phyloP scores from a whole-genome alignment of 2,113 vertebrate species.

The Chascanopsetta lugubris region DNA sequence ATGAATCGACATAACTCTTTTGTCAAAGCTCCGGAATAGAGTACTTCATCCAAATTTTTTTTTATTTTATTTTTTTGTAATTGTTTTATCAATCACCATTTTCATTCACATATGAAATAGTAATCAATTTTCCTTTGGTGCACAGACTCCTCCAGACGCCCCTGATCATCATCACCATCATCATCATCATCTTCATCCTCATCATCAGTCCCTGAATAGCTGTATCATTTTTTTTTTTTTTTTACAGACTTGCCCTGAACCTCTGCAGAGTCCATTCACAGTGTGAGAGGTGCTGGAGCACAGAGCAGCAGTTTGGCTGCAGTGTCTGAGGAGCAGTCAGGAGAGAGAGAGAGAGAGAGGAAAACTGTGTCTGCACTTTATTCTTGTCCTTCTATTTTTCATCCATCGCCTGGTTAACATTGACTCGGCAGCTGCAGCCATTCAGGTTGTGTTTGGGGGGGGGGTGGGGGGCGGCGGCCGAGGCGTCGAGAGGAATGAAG shows the following conservation, averaged over 20 bases:
- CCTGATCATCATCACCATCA: too few relatives aligned
- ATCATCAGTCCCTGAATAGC: neutral
- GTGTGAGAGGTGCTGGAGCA: slow-evolving; percentile 27
- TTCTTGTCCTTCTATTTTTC: slow-evolving; percentile 53
- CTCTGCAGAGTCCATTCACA: slow-evolving; percentile 10
- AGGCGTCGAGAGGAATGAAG: slow-evolving; percentile 21
- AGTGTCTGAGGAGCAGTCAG: slow-evolving; percentile 11
- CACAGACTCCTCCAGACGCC: neutral
- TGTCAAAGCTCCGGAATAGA: too few relatives aligned
- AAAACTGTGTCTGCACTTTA: slow-evolving; percentile 44
- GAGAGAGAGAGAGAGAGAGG: neutral
- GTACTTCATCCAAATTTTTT: too few relatives aligned
- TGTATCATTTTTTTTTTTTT: too few relatives aligned
- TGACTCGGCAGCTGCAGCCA: slow-evolving; percentile 58
- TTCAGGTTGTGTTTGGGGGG: slow-evolving; percentile 48
- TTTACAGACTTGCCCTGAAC: slow-evolving; percentile 1
- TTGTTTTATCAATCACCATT: too few relatives aligned
- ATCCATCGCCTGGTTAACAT: slow-evolving; percentile 48
- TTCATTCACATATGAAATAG: too few relatives aligned
- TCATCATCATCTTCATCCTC: too few relatives aligned
- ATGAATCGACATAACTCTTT: too few relatives aligned
- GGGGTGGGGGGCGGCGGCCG: slow-evolving; percentile 23
- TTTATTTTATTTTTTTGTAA: too few relatives aligned
- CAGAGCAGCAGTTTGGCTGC: slow-evolving; percentile 36
- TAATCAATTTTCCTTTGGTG: neutral